Percentiles rank a stretch among this genome's conserved stretches.
These are phyloP conservation scores for Orthosia cruda DNA, from an alignment of 2,888 invertebrate species.

Conservation along the genomic window DNA sequence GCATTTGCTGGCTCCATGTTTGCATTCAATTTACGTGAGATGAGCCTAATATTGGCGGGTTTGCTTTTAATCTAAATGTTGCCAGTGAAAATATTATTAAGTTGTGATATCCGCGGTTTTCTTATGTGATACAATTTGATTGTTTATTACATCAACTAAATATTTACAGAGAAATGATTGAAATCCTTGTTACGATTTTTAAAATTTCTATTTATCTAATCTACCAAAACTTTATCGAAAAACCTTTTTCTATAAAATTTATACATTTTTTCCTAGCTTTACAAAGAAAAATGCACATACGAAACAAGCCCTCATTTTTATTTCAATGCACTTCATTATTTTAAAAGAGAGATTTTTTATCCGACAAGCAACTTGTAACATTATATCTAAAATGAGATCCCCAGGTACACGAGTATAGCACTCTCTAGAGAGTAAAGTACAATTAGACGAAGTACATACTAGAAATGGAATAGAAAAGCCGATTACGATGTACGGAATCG, in stretches of 20 bases:
- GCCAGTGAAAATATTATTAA: constrained; percentile 59
- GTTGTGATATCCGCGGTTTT: constrained; percentile 29
- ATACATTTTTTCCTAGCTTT: no score
- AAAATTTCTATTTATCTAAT: neutral
- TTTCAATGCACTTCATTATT: constrained; percentile 20
- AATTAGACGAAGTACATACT: constrained; percentile 75
- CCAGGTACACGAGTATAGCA: constrained; percentile 44
- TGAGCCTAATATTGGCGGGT: constrained; percentile 61
- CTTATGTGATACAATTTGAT: neutral
- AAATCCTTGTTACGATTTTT: no score
- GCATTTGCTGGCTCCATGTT: constrained; percentile 66
- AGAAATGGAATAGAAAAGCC: constrained; percentile 80
- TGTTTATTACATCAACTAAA: neutral
- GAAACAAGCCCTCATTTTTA: neutral
- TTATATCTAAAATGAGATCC: constrained; percentile 54
- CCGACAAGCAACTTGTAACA: constrained; percentile 27
- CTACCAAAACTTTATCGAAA: no score
- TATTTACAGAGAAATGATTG: neutral
- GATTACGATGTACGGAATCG: constrained; percentile 75
- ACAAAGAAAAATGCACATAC: no score
- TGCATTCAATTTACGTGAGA: constrained; percentile 75
- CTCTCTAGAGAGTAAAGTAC: constrained; percentile 71
- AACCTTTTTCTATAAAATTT: no score
- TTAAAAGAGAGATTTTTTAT: constrained; percentile 49
- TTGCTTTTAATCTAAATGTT: constrained; percentile 76